phyloP scores from a whole-genome alignment of 1,140 invertebrate genomes.

The Caerostris darwini region DNA sequence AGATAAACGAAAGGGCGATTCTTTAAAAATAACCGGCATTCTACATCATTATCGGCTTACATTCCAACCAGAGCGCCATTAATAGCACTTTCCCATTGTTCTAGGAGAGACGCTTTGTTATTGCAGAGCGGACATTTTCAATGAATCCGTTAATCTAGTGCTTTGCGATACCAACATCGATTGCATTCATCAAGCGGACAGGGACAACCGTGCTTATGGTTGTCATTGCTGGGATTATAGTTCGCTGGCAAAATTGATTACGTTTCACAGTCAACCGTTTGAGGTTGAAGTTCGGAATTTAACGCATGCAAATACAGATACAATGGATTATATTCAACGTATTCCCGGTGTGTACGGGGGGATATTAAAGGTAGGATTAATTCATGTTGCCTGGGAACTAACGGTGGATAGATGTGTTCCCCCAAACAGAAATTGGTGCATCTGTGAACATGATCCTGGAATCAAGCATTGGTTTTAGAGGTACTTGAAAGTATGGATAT shows the following conservation, averaged over 20 bases:
- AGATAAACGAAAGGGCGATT: neutral
- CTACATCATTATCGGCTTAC: neutral
- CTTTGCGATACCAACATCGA: neutral
- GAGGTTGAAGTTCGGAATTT: neutral
- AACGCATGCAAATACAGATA: constrained; percentile 35
- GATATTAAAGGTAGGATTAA: constrained; percentile 37
- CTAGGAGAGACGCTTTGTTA: neutral
- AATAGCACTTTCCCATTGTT: neutral
- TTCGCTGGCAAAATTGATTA: constrained; percentile 1
- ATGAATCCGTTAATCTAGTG: constrained; percentile 25
- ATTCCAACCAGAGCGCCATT: neutral
- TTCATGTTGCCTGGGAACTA: neutral
- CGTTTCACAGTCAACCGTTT: constrained; percentile 19
- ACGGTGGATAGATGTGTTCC: neutral
- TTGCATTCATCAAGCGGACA: neutral
- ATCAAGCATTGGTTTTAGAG: neutral
- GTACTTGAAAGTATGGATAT: neutral
- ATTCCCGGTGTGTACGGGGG: neutral
- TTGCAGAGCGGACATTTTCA: constrained; percentile 1
- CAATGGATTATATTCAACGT: constrained; percentile 24
- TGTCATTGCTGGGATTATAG: neutral
- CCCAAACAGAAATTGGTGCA: neutral
- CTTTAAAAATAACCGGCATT: neutral
- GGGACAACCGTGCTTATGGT: neutral
- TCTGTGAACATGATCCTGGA: neutral